Evolutionary conservation across 2,888 invertebrate species (phyloP).

Genomic region (Cantharis lateralis): DNA sequence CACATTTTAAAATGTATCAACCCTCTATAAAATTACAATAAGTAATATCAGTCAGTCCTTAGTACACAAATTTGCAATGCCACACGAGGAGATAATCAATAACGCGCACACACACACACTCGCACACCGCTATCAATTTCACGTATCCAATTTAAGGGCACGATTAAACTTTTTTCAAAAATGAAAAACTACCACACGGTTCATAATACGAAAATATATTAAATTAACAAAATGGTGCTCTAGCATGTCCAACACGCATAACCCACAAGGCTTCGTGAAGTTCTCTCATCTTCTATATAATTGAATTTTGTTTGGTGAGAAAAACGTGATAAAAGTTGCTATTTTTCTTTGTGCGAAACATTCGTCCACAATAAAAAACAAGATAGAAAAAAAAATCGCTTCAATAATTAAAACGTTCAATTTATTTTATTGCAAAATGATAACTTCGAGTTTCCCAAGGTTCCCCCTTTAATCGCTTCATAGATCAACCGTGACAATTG

Average conservation of each 20-base stretch:
- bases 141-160: constrained; percentile 38
- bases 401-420: not conserved
- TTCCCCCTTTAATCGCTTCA: not conserved
- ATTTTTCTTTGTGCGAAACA: constrained; percentile 16
- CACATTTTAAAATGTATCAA: constrained; percentile 59
- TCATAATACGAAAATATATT: constrained; percentile 39
- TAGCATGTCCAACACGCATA: constrained; percentile 40
- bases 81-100: not conserved
- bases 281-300: constrained; percentile 32
- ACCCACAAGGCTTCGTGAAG: constrained; percentile 29
- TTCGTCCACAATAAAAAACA: constrained; percentile 15
- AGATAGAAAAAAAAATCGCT: not conserved
- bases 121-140: not conserved
- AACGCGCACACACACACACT: not conserved
- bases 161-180: constrained; percentile 38
- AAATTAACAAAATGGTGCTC: constrained; percentile 41
- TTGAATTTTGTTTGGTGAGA: constrained; percentile 35
- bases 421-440: not conserved
- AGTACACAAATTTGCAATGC: constrained; percentile 22
- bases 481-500: constrained; percentile 1
- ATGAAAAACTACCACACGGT: constrained; percentile 34
- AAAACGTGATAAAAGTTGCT: constrained; percentile 18
- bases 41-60: constrained; percentile 44
- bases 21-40: constrained; percentile 58
- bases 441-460: not conserved